Evolutionary conservation across 2,797 vertebrate species (phyloP).

Genomic region (Alouatta caraya): DNA sequence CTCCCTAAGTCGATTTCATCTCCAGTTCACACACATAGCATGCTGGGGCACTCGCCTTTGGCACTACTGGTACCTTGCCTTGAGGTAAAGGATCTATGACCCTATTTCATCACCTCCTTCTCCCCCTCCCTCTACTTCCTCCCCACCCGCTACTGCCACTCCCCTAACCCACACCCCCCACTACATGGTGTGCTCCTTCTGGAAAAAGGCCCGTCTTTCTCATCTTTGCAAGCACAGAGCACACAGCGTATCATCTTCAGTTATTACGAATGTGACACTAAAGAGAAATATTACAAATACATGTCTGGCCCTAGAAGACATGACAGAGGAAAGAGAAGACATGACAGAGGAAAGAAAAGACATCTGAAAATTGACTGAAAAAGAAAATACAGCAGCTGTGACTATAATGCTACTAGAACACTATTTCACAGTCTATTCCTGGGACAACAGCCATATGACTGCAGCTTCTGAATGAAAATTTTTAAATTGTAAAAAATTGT

Average conservation of each 20-base stretch:
- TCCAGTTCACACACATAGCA: not conserved
- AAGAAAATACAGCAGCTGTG: not conserved
- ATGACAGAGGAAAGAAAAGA: constrained; percentile 21
- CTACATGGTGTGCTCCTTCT: not conserved
- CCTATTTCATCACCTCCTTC: not conserved
- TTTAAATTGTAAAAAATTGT: not conserved
- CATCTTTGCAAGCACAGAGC: not conserved
- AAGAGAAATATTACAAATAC: not conserved
- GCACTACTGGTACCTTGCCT: not conserved
- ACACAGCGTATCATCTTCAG: not conserved
- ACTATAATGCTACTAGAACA: not conserved
- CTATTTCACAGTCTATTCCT: not conserved
- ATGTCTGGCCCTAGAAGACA: not conserved
- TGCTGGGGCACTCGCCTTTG: not conserved
- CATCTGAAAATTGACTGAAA: not conserved
- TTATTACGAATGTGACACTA: not conserved
- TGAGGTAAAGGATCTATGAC: not conserved
- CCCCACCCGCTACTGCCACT: no score
- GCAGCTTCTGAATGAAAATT: not conserved
- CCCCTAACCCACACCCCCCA: no score
- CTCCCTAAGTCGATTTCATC: not conserved
- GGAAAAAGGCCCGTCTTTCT: not conserved
- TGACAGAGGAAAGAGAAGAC: constrained; percentile 18
- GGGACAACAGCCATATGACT: not conserved
- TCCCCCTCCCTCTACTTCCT: not conserved